A percentile compares a stretch with the other conserved stretches of the same genome.
Conservation (phyloP, 2,888 invertebrate species). For the Hyalella azteca region DNA sequence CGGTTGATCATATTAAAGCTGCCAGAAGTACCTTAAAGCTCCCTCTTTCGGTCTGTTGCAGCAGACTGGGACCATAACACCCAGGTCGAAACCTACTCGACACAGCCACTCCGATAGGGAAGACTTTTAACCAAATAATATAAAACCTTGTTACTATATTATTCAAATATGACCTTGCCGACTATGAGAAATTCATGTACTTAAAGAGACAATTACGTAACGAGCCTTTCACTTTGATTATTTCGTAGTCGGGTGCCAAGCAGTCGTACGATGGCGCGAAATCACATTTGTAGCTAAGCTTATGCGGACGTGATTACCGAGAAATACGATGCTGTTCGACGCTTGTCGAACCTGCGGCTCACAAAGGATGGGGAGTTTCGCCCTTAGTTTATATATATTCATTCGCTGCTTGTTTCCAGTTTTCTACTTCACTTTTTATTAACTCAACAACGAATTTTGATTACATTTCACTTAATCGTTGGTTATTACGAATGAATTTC, state of each 20-base stretch:
- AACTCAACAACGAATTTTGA: too few species aligned
- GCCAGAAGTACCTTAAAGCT: neutral
- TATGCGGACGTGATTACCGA: neutral
- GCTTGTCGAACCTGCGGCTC: neutral
- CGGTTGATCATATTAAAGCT: neutral
- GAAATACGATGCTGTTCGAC: neutral
- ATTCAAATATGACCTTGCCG: neutral
- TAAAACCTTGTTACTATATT: neutral
- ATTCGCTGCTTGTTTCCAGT: too few species aligned
- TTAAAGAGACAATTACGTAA: neutral
- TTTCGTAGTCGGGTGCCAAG: neutral
- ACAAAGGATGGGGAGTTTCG: neutral
- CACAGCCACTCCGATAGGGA: too few species aligned
- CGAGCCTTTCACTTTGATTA: neutral
- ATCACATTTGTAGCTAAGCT: neutral
- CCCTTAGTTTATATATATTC: too few species aligned
- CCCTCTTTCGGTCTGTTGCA: neutral
- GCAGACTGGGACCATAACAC: too few species aligned
- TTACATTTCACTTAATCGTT: too few species aligned
- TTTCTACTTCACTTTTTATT: too few species aligned
- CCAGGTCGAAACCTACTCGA: too few species aligned
- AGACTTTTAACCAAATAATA: neutral
- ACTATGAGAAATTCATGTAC: neutral
- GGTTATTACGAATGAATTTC: too few species aligned
- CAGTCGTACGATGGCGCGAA: neutral